Evolutionary conservation across 2,113 vertebrate genomes (phyloP).

Genomic region (Rhea americana): DNA sequence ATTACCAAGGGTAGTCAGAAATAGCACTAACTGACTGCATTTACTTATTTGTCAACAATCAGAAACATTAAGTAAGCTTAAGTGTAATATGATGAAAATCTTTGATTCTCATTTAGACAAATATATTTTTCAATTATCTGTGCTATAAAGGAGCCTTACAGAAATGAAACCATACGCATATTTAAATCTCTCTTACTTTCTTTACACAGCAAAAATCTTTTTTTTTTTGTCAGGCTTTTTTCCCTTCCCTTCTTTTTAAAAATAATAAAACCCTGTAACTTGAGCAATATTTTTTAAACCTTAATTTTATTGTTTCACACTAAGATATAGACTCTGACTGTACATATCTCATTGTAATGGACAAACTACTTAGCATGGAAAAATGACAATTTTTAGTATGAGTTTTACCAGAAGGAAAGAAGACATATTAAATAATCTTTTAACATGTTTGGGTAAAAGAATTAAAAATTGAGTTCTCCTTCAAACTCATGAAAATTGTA

Average conservation of each 20-base stretch:
- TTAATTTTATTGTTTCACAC: not conserved
- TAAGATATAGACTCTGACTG: not conserved
- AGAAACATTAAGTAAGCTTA: not conserved
- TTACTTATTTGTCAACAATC: not conserved
- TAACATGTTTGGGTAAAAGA: not conserved
- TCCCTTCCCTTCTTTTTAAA: not conserved
- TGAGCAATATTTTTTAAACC: not conserved
- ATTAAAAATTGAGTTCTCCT: not conserved
- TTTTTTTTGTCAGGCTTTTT: not conserved
- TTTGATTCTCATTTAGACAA: not conserved
- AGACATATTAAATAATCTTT: not conserved
- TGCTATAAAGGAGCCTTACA: not conserved
- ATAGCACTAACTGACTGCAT: not conserved
- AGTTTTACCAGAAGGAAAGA: not conserved
- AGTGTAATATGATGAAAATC: not conserved
- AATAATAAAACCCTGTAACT: not conserved
- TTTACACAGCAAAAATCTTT: not conserved
- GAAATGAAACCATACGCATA: not conserved
- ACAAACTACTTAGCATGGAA: not conserved
- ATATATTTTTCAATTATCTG: not conserved
- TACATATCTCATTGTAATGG: not conserved
- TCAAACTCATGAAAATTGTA: not conserved
- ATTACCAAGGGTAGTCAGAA: not conserved
- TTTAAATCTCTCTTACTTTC: not conserved
- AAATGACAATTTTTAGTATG: conserved; percentile 15